Evolutionary conservation across 2,113 vertebrate species (phyloP).

Genomic region (Sigmodon hispidus): DNA sequence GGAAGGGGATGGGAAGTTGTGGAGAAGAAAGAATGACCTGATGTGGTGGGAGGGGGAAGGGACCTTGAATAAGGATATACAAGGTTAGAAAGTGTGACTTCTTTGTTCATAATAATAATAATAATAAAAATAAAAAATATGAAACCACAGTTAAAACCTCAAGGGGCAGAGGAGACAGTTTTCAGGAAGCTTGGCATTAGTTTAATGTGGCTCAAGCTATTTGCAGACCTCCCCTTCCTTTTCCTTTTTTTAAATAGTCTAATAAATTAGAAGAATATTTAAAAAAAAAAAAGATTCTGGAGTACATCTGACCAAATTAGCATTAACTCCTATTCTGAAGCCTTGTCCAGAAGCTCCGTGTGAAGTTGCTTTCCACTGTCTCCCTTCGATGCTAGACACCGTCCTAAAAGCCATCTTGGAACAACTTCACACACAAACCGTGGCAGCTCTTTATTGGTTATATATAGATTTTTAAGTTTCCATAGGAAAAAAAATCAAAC

Average conservation of each 20-base stretch:
- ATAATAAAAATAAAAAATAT: too few species aligned
- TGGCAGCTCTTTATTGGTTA: background rate
- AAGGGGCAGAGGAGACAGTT: fast-evolving
- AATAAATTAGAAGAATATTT: background rate
- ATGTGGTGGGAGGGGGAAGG: too few species aligned
- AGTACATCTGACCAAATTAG: background rate
- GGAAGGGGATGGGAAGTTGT: too few species aligned
- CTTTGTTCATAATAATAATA: too few species aligned
- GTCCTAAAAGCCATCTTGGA: background rate
- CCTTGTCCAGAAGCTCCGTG: background rate
- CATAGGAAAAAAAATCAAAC: background rate
- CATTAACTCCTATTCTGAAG: background rate
- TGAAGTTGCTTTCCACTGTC: background rate
- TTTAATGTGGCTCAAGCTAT: background rate
- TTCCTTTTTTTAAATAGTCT: background rate
- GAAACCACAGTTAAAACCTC: background rate
- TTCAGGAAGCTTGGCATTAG: background rate
- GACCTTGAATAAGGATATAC: too few species aligned
- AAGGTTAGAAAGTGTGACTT: too few species aligned
- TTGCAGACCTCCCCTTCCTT: background rate
- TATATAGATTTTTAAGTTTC: background rate
- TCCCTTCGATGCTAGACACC: background rate
- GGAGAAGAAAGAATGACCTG: too few species aligned
- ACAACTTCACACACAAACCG: background rate
- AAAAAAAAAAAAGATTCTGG: too few species aligned